Evolutionary conservation across 2,888 invertebrate species (phyloP), one percentile per base, ranked within the genome.

Genomic region (Macrophya alboannulata): DNA sequence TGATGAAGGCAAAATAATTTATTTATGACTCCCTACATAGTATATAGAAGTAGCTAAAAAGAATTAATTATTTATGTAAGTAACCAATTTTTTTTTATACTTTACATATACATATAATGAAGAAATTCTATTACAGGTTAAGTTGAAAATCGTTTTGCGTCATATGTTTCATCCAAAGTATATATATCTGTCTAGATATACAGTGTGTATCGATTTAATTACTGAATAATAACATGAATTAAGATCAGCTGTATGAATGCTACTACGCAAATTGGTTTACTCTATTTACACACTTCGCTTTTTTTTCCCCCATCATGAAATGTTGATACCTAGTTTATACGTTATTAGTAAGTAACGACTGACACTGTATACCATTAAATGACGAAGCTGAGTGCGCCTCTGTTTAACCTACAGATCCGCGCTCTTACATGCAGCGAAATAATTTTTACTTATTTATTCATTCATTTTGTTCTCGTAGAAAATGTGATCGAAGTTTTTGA

Each of bases 211-310:
- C n/a, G 17, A 71, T 71, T 71, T 37, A 71, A 71, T 71, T 37
- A 40, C 40, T 71, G 71, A 9, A 40, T 71, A 40, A 71, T 71
- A 71, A 71, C 71, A 40, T 71, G n/a, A 71, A 71, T 71, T 40
- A 71, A 40, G 40, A 40, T 71, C 71, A 71, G 71, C 40, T 71
- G 37, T 71, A 17, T 40, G 40, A 37, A 62, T 21, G 55, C 9
- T 71, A n/a, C 17, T n/a, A 40, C 40, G 71, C 15, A 71, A 71
- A 71, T 71, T n/a, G 71, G 40, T 71, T n/a, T 71, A 17, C 40
- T 17, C 17, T 17, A 37, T 71, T 40, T 2, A 1, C 2, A 17
- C 2, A 71, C 40, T 40, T 21, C 15, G n/a, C n/a, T 62, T 62
- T 71, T 71, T 40, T 62, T 71, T 71, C n/a, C 17, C 71, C 40